Evolutionary conservation across 1,140 invertebrate species (phyloP), one percentile per base, ranked within the genome.

Genomic region (Sinella curviseta): DNA sequence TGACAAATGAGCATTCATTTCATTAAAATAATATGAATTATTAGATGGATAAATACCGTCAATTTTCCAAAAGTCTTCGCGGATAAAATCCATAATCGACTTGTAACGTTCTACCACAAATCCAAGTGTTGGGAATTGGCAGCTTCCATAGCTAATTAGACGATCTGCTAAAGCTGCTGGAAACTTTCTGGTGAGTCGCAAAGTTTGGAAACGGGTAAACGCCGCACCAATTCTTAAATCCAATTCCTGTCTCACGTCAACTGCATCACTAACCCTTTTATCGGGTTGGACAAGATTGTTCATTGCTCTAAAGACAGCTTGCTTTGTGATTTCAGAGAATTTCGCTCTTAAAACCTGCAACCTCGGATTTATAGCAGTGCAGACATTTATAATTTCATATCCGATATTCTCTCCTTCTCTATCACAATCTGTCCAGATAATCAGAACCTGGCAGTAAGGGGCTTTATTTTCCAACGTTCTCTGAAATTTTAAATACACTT

Each of bases 361-460:
- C 86, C 92, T 92, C 31, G 91, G 91, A 85, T 96, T 97, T 0
- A 95, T 87, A 83, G 90, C 90, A 82, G 87, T 89, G 85, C 98
- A 99, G 3, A 99, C 95, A 82, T 96, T 88, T 77, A 99, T 97
- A 16, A 99, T 93, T 91, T 99, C 97, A 91, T 92, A 98, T 1
- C 98, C 98, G 88, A 99, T 99, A 87, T 99, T 99, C n/a, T 70
- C 65, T 77, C 98, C 98, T 91, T 99, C 98, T 89, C 98, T 92
- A 90, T 99, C 98, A 90, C 98, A 98, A 97, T 99, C 98, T 39
- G 98, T 99, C 98, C 98, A 99, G 83, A 99, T 97, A 28, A 99
- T 94, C 12, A 99, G 88, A 0, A 91, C 91, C 78, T 93, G 87
- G 85, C 94, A 95, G n/a, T 88, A 88, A 74, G 90, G 85, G 8